phyloP scores from a whole-genome alignment of 2,888 invertebrate species.

The Bruchidius siliquastri region DNA sequence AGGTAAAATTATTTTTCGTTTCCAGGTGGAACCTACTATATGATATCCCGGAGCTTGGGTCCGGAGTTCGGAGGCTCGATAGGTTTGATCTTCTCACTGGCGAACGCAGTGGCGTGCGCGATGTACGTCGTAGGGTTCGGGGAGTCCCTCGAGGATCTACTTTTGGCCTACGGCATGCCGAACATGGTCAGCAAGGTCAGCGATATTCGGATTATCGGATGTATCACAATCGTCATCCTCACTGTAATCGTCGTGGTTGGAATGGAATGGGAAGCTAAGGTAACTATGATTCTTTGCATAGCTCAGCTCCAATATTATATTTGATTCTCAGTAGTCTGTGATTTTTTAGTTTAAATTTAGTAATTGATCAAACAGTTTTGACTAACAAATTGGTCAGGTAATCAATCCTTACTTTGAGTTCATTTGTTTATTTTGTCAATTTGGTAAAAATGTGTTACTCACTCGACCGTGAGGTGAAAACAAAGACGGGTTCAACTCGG shows the following conservation, averaged over 20 bases:
- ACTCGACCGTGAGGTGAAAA: no score
- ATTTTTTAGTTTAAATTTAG: no score
- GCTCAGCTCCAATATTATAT: no score
- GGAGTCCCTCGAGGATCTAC: conserved; percentile 76
- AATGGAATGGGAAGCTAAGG: conserved; percentile 96
- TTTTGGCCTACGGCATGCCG: conserved; percentile 52
- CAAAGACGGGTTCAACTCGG: no score
- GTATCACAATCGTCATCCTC: conserved; percentile 75
- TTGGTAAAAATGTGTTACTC: neutral
- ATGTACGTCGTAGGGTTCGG: conserved; percentile 99
- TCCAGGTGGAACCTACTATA: conserved; percentile 94
- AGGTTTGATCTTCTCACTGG: conserved; percentile 91
- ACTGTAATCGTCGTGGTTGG: conserved; percentile 88
- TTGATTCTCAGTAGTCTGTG: no score
- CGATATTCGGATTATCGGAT: conserved; percentile 80
- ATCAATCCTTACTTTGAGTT: no score
- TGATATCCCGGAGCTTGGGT: conserved; percentile 94
- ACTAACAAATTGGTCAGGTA: no score
- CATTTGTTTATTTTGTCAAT: neutral
- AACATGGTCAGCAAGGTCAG: conserved; percentile 65
- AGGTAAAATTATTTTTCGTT: neutral
- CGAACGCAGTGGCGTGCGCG: conserved; percentile 93
- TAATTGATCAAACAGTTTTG: no score
- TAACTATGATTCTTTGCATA: conserved; percentile 36
- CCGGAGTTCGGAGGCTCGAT: conserved; percentile 97